Conservation (phyloP, 2,113 vertebrate species). For the Cynoglossus semilaevis region DNA sequence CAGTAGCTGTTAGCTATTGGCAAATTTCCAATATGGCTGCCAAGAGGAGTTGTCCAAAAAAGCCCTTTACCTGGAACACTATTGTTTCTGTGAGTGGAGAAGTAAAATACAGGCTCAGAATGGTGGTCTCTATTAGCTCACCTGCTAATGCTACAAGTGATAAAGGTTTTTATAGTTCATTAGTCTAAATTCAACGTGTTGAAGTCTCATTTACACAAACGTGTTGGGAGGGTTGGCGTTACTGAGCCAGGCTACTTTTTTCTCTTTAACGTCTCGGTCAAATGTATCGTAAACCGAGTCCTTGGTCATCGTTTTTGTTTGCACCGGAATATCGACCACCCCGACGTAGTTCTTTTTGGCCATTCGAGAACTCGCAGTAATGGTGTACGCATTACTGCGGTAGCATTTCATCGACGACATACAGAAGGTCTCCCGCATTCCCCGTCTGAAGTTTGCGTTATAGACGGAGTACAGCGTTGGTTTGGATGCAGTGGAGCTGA, state of each 20-base stretch:
- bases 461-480: conserved; percentile 86
- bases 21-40: conserved; percentile 23
- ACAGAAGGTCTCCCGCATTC: conserved; percentile 94
- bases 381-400: conserved; percentile 93
- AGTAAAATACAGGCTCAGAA: too few relatives aligned
- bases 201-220: conserved; percentile 76
- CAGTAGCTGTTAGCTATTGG: background rate
- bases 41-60: conserved; percentile 16
- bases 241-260: conserved; percentile 92
- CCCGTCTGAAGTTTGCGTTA: conserved; percentile 89
- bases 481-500: conserved; percentile 91
- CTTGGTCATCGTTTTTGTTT: conserved; percentile 78
- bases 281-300: conserved; percentile 87
- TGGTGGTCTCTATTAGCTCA: conserved; percentile 7
- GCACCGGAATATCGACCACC: conserved; percentile 81
- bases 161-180: background rate
- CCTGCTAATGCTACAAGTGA: conserved; percentile 7
- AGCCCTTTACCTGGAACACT: conserved; percentile 47
- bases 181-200: conserved; percentile 2
- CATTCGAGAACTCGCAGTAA: conserved; percentile 91
- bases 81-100: background rate
- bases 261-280: conserved; percentile 86
- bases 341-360: conserved; percentile 95
- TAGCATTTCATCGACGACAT: conserved; percentile 98
- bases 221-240: conserved; percentile 89